Conservation (phyloP, 2,113 vertebrate species). For the Hemiprocne comata region DNA sequence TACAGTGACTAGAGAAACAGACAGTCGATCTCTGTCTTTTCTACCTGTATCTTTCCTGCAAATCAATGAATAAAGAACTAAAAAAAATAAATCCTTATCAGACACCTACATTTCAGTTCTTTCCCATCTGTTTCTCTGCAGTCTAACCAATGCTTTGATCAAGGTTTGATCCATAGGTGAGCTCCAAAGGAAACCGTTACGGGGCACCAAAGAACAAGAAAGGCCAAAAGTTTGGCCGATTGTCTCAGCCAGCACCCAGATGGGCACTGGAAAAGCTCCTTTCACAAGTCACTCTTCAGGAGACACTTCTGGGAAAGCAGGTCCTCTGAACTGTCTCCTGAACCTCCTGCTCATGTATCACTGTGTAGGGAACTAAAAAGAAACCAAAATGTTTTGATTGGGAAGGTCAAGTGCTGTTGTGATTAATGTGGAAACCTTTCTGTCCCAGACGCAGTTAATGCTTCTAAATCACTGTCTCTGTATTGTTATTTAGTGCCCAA, state of each 20-base stretch:
- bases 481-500: not conserved
- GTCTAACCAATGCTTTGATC: not conserved
- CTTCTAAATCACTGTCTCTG: not conserved
- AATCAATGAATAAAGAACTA: not conserved
- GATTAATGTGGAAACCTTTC: constrained; percentile 17
- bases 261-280: not conserved
- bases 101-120: not conserved
- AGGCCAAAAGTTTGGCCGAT: not conserved
- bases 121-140: not conserved
- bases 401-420: not conserved
- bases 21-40: not conserved
- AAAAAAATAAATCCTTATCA: not conserved
- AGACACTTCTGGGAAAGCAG: not conserved
- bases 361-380: not conserved
- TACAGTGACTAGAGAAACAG: not conserved
- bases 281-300: not conserved
- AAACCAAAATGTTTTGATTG: not conserved
- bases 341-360: not conserved
- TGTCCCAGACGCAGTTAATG: not conserved
- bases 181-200: not conserved
- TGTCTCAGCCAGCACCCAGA: not conserved
- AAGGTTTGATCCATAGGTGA: not conserved
- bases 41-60: not conserved
- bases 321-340: not conserved
- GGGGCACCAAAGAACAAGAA: not conserved